Base-by-base conservation (phyloP, 2,888 invertebrate species). In the Hyles lineata region DNA sequence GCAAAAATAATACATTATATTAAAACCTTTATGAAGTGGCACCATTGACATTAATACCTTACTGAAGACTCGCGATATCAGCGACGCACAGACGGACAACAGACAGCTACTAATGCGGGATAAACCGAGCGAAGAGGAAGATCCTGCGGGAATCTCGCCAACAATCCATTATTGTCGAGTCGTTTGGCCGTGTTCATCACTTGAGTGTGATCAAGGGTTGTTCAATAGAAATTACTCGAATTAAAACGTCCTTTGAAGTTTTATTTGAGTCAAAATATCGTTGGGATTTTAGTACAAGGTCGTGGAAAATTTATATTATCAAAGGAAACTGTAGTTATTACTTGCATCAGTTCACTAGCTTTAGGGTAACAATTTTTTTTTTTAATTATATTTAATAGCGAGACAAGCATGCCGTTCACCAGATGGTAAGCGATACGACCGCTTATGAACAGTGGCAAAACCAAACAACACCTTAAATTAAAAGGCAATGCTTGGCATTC, bases 81-180 rank as follows among this genome's bases (percentile, higher is more conserved):
- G 50, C 50, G 67, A 17, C 23, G 23, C 63, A 23, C 67, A 67
- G 67, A 67, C 67, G 67, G 67, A 67, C 67, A 50, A 43, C 23
- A 23, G 32, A 19, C 6, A 62, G 43, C 21, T 21, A 21, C 67
- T 67, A 67, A 67, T 25, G 67, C 67, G 50, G 17, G 67, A 63
- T 67, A 67, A 67, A 50, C 67, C 7, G 43, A 6, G 67, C 29
- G 50, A 23, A 43, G 23, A 23, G 23, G 43, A 63, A 43, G 23
- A 17, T 67, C 17, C 62, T 35, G 43, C 50, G 23, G 17, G 43
- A 21, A 15, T 67, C 23, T 23, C 50, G 67, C 11, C 21, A 43
- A 21, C 35, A 63, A 67, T 23, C 50, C 23, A 55, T n/a, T n/a
- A 43, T 67, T 67, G 23, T 67, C 50, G 21, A 67, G 67, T 50